Evolutionary conservation across 2,113 vertebrate species (phyloP).

Genomic region (Erythrolamprus reginae): DNA sequence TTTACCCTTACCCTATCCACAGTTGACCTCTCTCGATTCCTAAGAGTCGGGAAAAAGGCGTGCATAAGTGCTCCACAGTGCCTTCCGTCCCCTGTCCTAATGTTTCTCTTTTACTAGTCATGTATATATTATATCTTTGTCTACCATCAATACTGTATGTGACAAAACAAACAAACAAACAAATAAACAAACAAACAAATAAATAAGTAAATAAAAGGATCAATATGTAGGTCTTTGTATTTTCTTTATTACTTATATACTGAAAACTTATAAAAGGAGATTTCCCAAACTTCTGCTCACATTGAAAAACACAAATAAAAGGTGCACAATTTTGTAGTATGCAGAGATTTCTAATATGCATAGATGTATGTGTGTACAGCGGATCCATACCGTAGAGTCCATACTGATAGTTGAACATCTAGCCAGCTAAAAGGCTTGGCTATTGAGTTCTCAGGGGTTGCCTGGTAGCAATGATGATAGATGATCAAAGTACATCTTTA

Average conservation of each 20-base stretch:
- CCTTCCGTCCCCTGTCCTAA: too few relatives aligned
- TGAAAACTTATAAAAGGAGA: not conserved
- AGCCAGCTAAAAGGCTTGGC: not conserved
- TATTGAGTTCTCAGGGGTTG: not conserved
- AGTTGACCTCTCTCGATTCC: too few relatives aligned
- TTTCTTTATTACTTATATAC: not conserved
- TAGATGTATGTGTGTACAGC: not conserved
- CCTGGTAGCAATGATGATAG: not conserved
- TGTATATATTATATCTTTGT: too few relatives aligned
- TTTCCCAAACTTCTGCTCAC: not conserved
- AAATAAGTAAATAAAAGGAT: too few relatives aligned
- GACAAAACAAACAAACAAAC: too few relatives aligned
- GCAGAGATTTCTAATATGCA: not conserved
- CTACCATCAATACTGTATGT: too few relatives aligned
- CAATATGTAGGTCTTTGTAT: not conserved
- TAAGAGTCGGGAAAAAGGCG: too few relatives aligned
- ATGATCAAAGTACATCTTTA: not conserved
- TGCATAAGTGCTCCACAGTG: too few relatives aligned
- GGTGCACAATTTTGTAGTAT: not conserved
- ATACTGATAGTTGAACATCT: not conserved
- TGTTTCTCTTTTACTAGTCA: too few relatives aligned
- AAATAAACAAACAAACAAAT: too few relatives aligned
- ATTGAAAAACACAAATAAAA: not conserved
- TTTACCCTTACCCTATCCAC: too few relatives aligned
- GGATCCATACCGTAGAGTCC: not conserved